These are phyloP conservation scores for Heteromurus nitidus DNA, from an alignment of 2,888 invertebrate genomes.

Conservation along the genomic window DNA sequence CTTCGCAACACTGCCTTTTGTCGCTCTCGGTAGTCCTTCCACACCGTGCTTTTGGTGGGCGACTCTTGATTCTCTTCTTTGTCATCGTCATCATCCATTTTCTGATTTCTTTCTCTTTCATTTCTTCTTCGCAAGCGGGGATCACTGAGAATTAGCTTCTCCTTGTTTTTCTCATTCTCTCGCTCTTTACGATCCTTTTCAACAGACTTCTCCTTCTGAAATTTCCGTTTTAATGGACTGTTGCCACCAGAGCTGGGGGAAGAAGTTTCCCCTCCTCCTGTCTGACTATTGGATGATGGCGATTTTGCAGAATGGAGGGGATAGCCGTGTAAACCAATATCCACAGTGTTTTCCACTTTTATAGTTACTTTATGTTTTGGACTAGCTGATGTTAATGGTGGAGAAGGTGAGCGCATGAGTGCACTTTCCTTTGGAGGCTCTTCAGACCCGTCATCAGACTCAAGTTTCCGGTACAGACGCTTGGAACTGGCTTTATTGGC, in stretches of 20 bases:
- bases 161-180: conserved; percentile 39
- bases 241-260: conserved; percentile 6
- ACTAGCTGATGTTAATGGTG: not conserved
- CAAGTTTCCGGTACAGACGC: conserved; percentile 9
- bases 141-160: conserved; percentile 28
- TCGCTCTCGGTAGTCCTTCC: conserved; percentile 59
- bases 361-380: too few relatives aligned
- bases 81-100: conserved; percentile 22
- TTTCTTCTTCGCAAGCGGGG: conserved; percentile 34
- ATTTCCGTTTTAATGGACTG: conserved; percentile 47
- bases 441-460: conserved; percentile 35
- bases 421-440: conserved; percentile 17
- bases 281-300: conserved; percentile 22
- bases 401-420: not conserved
- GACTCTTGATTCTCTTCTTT: conserved; percentile 25
- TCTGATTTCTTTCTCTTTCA: conserved; percentile 27
- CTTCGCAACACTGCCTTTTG: conserved; percentile 57
- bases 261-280: conserved; percentile 24
- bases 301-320: conserved; percentile 12
- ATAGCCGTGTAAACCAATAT: not conserved
- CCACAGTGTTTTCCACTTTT: too few relatives aligned
- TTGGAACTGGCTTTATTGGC: conserved; percentile 37
- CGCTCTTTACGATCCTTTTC: conserved; percentile 27
- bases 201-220: conserved; percentile 21
- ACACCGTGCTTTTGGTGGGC: conserved; percentile 36